Evolutionary conservation across 2,113 vertebrate species (phyloP), one percentile per base, ranked within the genome.

Genomic region (Calyptomena viridis): DNA sequence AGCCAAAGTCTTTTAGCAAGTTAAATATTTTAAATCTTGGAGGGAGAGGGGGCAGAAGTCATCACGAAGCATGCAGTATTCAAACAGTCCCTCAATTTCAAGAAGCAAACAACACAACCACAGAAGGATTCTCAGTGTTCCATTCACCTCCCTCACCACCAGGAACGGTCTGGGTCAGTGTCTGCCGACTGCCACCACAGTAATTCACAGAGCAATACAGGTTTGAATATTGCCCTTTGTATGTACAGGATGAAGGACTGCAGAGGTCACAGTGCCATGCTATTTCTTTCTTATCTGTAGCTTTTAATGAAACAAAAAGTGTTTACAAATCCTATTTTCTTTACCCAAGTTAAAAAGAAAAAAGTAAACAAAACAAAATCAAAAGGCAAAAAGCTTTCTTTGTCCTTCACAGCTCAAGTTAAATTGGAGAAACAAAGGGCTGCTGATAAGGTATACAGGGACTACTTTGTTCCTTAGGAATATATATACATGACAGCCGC

Each of bases 121-220:
- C 62, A 89, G 52, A 94, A 82, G 82, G 84, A 87, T 68, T 77
- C 80, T 94, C n/a, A 59, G 39, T 87, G 67, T 78, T 84, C 56
- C 49, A 64, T 89, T 87, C 60, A 75, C 52, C 50, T 77, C 44
- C 37, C 63, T 89, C 80, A 42, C 33, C 35, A 84, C 69, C 62
- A 91, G 53, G 69, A 92, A 35, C 3, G 0, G 10, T 30, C 42
- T 33, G 77, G 58, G 42, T 84, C 89, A 87, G 72, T 14, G 67
- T 18, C 69, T 75, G 40, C 31, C 58, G 56, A 56, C 71, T 72
- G 60, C 59, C 64, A 79, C 46, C 1, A 1, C 63, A 55, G 39
- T 31, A 67, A 78, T 60, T 75, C 68, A 67, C 44, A 84, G 55
- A 93, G 62, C 44, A 44, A 63, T 8, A 62, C 35, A 85, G 78